A percentile compares a stretch with the other conserved stretches of the same genome.
Conservation (phyloP, 2,888 invertebrate genomes). For the Epiblema foenella region DNA sequence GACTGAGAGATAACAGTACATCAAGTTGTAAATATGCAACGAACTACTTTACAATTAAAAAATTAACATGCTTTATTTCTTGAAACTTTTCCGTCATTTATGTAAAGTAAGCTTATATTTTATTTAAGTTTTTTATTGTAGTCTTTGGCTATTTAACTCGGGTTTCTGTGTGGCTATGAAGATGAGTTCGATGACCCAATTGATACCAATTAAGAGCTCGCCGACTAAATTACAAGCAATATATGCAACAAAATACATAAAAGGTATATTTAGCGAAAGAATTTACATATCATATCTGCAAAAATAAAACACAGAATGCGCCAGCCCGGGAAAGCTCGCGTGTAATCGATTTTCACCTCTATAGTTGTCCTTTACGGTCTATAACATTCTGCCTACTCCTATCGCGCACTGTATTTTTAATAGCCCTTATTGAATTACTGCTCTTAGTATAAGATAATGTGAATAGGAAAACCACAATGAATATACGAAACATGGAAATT, state of each 20-base stretch:
- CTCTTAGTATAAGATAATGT: background rate
- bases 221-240: background rate
- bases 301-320: constrained; percentile 71
- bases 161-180: constrained; percentile 5
- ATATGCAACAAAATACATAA: background rate
- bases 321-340: constrained; percentile 50
- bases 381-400: constrained; percentile 18
- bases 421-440: background rate
- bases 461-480: background rate
- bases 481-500: constrained; percentile 23
- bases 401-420: constrained; percentile 12
- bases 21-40: background rate
- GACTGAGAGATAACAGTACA: background rate
- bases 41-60: too few species aligned
- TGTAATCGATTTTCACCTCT: constrained; percentile 75
- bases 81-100: too few species aligned
- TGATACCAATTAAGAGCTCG: constrained; percentile 26
- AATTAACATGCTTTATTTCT: too few species aligned
- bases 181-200: background rate
- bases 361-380: constrained; percentile 57
- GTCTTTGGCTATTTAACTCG: too few species aligned
- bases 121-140: too few species aligned
- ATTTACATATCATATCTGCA: constrained; percentile 36
- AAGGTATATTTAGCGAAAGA: background rate
- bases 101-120: too few species aligned